Conservation (phyloP, 1,140 invertebrate species). For the Drosophila nannoptera region DNA sequence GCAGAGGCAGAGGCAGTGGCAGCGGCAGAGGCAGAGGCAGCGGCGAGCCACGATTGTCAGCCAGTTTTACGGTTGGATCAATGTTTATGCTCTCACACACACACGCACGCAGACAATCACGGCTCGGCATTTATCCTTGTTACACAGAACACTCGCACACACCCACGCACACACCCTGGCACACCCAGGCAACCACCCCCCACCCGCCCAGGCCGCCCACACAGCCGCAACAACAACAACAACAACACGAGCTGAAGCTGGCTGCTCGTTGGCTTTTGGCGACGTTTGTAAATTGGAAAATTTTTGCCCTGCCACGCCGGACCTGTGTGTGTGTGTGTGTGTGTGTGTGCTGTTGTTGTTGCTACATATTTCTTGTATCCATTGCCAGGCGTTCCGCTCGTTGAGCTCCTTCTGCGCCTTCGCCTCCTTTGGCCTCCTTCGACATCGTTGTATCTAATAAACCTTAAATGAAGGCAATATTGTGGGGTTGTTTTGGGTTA, state of each 20-base stretch:
- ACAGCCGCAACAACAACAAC: slow-evolving; percentile 11
- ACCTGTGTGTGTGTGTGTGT: slow-evolving; percentile 14
- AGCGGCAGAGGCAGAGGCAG: not conserved
- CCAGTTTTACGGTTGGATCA: slow-evolving; percentile 76
- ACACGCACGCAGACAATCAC: slow-evolving; percentile 28
- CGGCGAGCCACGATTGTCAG: slow-evolving; percentile 61
- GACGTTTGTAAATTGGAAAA: slow-evolving; percentile 74
- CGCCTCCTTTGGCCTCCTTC: slow-evolving; percentile 21
- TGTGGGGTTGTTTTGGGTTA: slow-evolving; percentile 79
- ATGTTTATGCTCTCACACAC: slow-evolving; percentile 69
- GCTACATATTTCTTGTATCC: slow-evolving; percentile 71
- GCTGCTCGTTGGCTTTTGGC: slow-evolving; percentile 57
- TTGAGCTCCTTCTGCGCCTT: slow-evolving; percentile 39
- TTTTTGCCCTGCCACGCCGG: slow-evolving; percentile 44
- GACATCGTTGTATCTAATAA: slow-evolving; percentile 75
- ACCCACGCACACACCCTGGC: slow-evolving; percentile 3
- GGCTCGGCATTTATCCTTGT: slow-evolving; percentile 72
- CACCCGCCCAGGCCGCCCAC: not conserved
- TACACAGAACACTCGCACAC: slow-evolving; percentile 40
- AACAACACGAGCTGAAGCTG: slow-evolving; percentile 33
- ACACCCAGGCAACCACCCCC: no score
- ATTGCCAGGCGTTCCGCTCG: slow-evolving; percentile 62
- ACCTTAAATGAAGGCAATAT: slow-evolving; percentile 79
- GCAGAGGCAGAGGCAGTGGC: no score
- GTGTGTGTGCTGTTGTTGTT: slow-evolving; percentile 28